Conservation (phyloP, 2,113 vertebrate genomes). For the Tonatia bakeri region DNA sequence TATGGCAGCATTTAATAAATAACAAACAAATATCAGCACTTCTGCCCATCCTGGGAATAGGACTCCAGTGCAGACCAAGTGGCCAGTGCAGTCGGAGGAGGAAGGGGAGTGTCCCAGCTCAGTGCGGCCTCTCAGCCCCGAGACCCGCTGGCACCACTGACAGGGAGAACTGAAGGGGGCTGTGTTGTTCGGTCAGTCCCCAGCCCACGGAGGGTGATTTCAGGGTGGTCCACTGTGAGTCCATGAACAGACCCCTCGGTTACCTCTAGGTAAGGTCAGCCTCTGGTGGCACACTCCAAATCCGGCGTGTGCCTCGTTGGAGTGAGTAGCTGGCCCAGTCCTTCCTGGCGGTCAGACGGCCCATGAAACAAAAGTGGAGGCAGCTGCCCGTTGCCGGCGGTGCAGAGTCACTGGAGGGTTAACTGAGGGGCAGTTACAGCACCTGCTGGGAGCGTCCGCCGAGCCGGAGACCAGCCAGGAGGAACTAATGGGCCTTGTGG, state of each 20-base stretch:
- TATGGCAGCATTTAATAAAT: not conserved
- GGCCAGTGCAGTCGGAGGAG: rapidly evolving
- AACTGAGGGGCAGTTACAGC: not conserved
- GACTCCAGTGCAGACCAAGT: not conserved
- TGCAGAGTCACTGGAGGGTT: not conserved
- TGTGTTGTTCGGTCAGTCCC: not conserved
- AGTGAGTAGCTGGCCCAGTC: not conserved
- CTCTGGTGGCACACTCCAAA: not conserved
- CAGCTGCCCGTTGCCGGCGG: not conserved
- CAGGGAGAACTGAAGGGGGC: not conserved
- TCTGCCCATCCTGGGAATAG: not conserved
- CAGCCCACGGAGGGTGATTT: not conserved
- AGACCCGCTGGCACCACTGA: not conserved
- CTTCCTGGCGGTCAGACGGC: not conserved
- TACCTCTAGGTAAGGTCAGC: rapidly evolving
- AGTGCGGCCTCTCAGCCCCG: not conserved
- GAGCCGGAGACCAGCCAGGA: not conserved
- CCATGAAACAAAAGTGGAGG: not conserved
- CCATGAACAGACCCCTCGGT: not conserved
- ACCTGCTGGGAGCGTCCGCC: not conserved
- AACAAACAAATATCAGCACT: not conserved
- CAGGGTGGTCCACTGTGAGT: not conserved
- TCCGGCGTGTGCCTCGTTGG: rapidly evolving
- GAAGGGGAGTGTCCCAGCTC: not conserved
- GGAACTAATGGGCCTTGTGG: not conserved